Evolutionary conservation across 2,113 vertebrate genomes (phyloP).

Genomic region (Arenaria interpres): DNA sequence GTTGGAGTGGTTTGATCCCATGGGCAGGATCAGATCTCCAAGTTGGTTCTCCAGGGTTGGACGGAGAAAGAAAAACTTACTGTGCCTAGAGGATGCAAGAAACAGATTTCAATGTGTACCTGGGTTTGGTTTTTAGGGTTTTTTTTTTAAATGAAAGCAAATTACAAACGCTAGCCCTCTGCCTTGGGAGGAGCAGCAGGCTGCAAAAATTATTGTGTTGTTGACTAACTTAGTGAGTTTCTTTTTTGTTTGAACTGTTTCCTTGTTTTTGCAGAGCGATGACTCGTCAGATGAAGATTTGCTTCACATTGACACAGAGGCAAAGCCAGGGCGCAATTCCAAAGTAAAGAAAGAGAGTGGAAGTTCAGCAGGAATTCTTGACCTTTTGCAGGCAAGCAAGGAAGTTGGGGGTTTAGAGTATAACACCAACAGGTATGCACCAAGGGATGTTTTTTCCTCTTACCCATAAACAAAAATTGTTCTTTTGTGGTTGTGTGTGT

Average conservation of each 20-base stretch:
- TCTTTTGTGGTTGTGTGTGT: not conserved
- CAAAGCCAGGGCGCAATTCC: slow-evolving; percentile 85
- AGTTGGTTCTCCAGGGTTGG: not conserved
- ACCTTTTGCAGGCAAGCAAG: slow-evolving; percentile 97
- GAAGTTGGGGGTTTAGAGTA: slow-evolving; percentile 97
- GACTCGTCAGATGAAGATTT: slow-evolving; percentile 95
- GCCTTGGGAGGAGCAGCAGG: not conserved
- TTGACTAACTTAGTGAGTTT: not conserved
- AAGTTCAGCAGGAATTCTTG: slow-evolving; percentile 89
- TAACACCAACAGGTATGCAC: slow-evolving; percentile 91
- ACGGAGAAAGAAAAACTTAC: not conserved
- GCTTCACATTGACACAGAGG: slow-evolving; percentile 94
- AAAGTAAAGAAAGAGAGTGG: slow-evolving; percentile 91
- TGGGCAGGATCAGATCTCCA: not conserved
- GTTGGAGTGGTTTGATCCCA: not conserved
- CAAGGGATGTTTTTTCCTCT: not conserved
- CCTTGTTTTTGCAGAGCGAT: slow-evolving; percentile 70
- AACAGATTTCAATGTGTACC: not conserved
- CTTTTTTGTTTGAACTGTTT: not conserved
- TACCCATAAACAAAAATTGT: not conserved
- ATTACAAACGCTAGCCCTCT: not conserved
- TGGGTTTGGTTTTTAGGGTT: not conserved
- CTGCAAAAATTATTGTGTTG: not conserved
- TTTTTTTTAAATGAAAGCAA: not conserved
- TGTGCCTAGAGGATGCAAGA: not conserved